Base-by-base conservation (phyloP, 2,797 vertebrate genomes). In the Spheniscus humboldti region DNA sequence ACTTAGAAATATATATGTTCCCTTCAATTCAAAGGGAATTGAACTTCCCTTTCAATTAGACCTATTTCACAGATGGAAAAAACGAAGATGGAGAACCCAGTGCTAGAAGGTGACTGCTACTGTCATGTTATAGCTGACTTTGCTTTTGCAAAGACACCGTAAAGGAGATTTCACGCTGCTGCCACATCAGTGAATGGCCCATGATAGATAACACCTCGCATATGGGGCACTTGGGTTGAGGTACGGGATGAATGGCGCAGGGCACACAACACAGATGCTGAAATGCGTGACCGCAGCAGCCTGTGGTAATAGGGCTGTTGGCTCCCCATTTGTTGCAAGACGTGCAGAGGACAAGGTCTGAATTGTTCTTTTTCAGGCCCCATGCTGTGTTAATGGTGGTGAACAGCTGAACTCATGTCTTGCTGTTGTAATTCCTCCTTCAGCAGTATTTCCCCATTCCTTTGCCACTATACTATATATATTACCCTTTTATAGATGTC, bases 171-270 rank as follows among this genome's bases (percentile, higher is more conserved):
- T 68, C 73, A 43, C 0, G 13, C 82, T 64, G 86, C 73, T 90
- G 93, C 79, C 69, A 25, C 62, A 23, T 9, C n/a, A 14, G 22
- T 14, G 88, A 63, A 52, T 2, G 48, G 68, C 43, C 53, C 3
- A 0, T 71, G 83, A 66, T 35, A 1, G 3, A 20, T 43, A 78
- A 55, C 0, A 0, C 27, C 28, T 88, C 0, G 0, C 7, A 1
- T 6, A 31, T 0, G 3, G 48, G 28, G 8, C 4, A 0, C 48
- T 24, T 18, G 57, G 41, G 23, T 9, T 75, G 0, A 22, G 30
- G 59, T 9, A 27, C 0, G 10, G 69, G 66, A 35, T 4, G n/a
- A 66, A 43, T 27, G 33, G 35, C 19, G 15, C 8, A 7, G 71
- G 57, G 23, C 7, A 4, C 0, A 12, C 45, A 18, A 13, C 39